Conservation (phyloP, 2,888 invertebrate genomes). For the Epiblema foenella region DNA sequence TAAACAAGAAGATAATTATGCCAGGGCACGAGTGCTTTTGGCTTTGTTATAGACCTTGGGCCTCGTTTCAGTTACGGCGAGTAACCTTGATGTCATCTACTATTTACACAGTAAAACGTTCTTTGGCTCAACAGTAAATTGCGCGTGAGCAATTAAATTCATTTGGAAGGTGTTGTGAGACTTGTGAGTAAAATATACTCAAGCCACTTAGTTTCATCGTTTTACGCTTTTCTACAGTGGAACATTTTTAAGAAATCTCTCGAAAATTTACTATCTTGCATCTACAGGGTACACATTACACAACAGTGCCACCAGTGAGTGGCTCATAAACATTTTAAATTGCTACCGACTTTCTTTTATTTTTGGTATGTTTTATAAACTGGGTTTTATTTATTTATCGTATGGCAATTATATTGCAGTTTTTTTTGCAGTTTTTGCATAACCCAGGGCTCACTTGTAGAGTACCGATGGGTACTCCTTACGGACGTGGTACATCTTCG, state of each 20-base stretch:
- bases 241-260: background rate
- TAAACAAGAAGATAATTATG: slow-evolving; percentile 55
- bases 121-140: slow-evolving; percentile 19
- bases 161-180: background rate
- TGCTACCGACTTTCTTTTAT: background rate
- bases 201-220: slow-evolving; percentile 2
- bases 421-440: too few relatives aligned
- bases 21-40: slow-evolving; percentile 63
- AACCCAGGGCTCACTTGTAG: too few relatives aligned
- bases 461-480: too few relatives aligned
- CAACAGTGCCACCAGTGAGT: background rate
- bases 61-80: slow-evolving; percentile 27
- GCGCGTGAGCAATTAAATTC: slow-evolving; percentile 11
- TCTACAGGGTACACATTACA: background rate
- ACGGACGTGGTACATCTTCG: too few relatives aligned
- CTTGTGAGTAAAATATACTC: slow-evolving; percentile 8
- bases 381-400: too few relatives aligned
- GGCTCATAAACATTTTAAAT: background rate
- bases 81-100: slow-evolving; percentile 30
- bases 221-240: background rate
- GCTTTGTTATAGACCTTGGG: slow-evolving; percentile 55
- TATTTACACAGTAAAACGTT: slow-evolving; percentile 29
- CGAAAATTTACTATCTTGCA: background rate
- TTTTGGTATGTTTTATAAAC: too few relatives aligned
- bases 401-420: too few relatives aligned